Conservation (phyloP, 2,888 invertebrate genomes). For the Meteorus cinctellus region DNA sequence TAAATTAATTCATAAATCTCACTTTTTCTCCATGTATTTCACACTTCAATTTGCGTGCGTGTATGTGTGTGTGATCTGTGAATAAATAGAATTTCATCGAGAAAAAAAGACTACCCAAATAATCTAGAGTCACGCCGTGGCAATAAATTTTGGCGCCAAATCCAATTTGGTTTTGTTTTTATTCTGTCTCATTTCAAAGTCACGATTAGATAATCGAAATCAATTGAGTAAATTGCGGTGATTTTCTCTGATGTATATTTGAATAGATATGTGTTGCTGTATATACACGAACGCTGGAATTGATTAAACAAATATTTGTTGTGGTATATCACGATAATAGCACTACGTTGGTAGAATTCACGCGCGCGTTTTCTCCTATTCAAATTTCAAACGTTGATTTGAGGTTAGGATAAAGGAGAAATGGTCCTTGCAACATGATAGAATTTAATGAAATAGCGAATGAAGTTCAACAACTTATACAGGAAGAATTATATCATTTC, state of each 20-base stretch:
- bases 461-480: background rate
- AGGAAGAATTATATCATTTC: too few species aligned
- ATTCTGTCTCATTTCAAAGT: background rate
- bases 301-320: background rate
- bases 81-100: background rate
- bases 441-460: background rate
- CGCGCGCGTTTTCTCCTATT: background rate
- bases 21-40: background rate
- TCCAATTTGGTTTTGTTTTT: constrained; percentile 26
- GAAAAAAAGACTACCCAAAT: background rate
- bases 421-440: too few species aligned
- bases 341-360: background rate
- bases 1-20: background rate
- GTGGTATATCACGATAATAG: background rate
- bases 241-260: background rate
- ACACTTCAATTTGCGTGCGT: background rate
- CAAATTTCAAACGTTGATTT: background rate
- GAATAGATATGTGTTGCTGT: too few species aligned
- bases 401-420: background rate
- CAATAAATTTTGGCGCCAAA: constrained; percentile 27
- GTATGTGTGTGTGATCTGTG: background rate
- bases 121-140: constrained; percentile 45
- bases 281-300: background rate
- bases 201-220: constrained; percentile 13
- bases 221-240: background rate